These are phyloP conservation scores for Dermatemys mawii DNA, from an alignment of 2,113 vertebrate genomes.

Conservation along the genomic window DNA sequence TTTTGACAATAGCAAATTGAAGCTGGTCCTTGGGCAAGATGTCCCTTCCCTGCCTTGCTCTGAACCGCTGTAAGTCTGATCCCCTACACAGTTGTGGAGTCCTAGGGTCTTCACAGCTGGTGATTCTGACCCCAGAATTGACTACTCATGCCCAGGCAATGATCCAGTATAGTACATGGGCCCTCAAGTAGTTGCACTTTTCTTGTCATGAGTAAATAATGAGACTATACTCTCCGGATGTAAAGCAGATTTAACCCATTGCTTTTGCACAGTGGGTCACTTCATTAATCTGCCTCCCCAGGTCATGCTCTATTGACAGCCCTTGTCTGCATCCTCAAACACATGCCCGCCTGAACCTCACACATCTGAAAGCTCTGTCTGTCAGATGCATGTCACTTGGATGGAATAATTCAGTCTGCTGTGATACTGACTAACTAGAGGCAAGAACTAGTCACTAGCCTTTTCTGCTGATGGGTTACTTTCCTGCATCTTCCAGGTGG, in stretches of 20 bases:
- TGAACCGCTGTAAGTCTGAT: not conserved
- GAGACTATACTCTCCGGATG: not conserved
- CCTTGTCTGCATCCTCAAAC: not conserved
- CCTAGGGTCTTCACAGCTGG: not conserved
- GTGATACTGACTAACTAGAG: not conserved
- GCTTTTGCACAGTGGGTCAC: not conserved
- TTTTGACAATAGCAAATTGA: not conserved
- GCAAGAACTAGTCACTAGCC: not conserved
- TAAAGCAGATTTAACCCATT: not conserved
- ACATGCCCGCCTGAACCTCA: not conserved
- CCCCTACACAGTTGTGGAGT: not conserved
- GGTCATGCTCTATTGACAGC: not conserved
- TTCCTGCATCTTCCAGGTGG: not conserved
- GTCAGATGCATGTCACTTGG: not conserved
- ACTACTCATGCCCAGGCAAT: not conserved
- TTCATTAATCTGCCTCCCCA: not conserved
- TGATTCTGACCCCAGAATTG: not conserved
- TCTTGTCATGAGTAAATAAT: not conserved
- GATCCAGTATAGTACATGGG: not conserved
- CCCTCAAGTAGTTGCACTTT: not conserved
- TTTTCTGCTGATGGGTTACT: not conserved
- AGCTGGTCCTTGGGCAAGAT: not conserved
- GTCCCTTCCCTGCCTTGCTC: not conserved
- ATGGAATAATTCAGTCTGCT: not conserved
- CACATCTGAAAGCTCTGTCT: not conserved